Base-by-base conservation (phyloP, 2,113 vertebrate genomes). In the Sinocyclocheilus grahami region DNA sequence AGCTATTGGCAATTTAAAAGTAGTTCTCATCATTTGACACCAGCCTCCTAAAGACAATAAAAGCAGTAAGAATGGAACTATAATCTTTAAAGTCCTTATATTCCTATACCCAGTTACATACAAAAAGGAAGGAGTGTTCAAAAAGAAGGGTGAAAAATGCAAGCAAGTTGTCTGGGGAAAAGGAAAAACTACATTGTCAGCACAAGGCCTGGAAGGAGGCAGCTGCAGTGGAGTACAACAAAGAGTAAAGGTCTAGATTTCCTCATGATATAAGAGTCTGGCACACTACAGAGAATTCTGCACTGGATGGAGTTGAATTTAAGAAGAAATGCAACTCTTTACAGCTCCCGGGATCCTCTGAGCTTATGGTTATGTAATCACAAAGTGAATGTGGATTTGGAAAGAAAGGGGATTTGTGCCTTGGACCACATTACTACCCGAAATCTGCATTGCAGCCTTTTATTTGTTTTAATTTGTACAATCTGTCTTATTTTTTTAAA, bases 351-450 rank as follows among this genome's bases (percentile, higher is more conserved):
- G 65, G 7, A 39, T 83, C 42, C 62, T 18, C 27, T 72, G 27
- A 83, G 81, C 12, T 72, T 30, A 69, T 81, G 78, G 63, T 83
- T 83, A 83, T 83, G 20, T 83, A 83, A 83, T 83, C 81, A 72
- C 30, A 71, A 82, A 46, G 1, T 46, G 20, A 65, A 65, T 24
- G 39, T 81, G 33, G 77, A 79, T 79, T 78, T 78, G 24, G 30
- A 63, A 81, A 65, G 51, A 12, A 14, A 65, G 10, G 20, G n/a
- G 80, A 27, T 48, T 42, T 51, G 46, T 48, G 12, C 22, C 46
- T 51, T 77, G 74, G 46, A 51, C 46, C 6, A 6, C n/a, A 51
- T 74, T 74, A 74, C 37, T 77, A 12, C n/a, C 6, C 46, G 11
- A 14, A 18, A 3, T 53, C n/a, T 53, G 46, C 75, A 53, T 51